Evolutionary conservation across 2,888 invertebrate genomes (phyloP).

Genomic region (Drosophila algonquin): DNA sequence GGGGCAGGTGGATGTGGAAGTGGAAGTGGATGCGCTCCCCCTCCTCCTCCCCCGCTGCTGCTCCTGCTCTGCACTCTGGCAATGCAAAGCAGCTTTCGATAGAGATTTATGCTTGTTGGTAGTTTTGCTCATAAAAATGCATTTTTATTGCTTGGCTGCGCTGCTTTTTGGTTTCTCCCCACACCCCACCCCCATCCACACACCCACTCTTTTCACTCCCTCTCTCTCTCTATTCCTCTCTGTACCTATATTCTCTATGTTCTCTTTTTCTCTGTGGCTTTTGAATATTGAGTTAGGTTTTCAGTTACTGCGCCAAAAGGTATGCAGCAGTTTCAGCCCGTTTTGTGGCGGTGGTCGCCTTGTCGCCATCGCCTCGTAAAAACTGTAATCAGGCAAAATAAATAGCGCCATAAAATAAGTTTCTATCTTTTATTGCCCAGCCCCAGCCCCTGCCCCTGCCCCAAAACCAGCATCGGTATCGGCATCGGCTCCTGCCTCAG

Average conservation of each 20-base stretch:
- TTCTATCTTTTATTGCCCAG: slow-evolving; percentile 75
- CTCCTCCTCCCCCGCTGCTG: not conserved
- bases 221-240: not conserved
- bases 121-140: slow-evolving; percentile 80
- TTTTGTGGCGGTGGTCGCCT: slow-evolving; percentile 47
- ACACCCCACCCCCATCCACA: not conserved
- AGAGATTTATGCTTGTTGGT: slow-evolving; percentile 79
- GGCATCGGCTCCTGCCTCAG: not conserved
- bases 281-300: slow-evolving; percentile 78
- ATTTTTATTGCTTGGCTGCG: slow-evolving; percentile 74
- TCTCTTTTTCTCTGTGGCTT: slow-evolving; percentile 39
- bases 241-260: not conserved
- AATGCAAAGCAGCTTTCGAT: slow-evolving; percentile 80
- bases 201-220: not conserved
- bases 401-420: slow-evolving; percentile 79
- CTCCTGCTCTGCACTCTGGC: slow-evolving; percentile 33
- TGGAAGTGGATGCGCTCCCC: slow-evolving; percentile 13
- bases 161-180: slow-evolving; percentile 44
- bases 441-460: slow-evolving; percentile 14
- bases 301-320: slow-evolving; percentile 53
- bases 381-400: slow-evolving; percentile 77
- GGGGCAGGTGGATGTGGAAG: slow-evolving; percentile 31
- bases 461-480: not conserved
- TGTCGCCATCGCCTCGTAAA: slow-evolving; percentile 68
- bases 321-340: slow-evolving; percentile 38